Base-by-base conservation (phyloP, 2,113 vertebrate genomes). In the Grallaria varia region DNA sequence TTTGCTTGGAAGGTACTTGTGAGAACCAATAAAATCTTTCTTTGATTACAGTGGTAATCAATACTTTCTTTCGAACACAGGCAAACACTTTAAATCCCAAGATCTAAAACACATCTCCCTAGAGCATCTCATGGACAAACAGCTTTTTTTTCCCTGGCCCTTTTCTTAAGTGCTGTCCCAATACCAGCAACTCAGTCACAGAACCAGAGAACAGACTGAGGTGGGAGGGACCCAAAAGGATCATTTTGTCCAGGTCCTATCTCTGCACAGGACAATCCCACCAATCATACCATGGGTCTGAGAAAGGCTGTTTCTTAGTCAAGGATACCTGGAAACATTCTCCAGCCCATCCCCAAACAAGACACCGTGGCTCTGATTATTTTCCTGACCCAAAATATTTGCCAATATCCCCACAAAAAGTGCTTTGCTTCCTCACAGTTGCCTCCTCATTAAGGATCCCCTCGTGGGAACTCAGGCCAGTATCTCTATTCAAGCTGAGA, bases 1-100 rank as follows among this genome's bases (percentile, higher is more conserved):
- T 67, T 75, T 81, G 89, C 68, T 47, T 76, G 59, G 44, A n/a
- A 88, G 84, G 52, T 11, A 68, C 60, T 89, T 84, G 84, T 89
- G 84, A 89, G 87, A 95, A 92, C 84, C 71, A 8, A 87, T 91
- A 95, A 84, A 91, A 91, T 68, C 87, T 59, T 78, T 95, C 52
- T 82, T 87, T 87, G 71, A 91, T 84, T 94, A 82, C 9, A 82
- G 24, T 12, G 25, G 47, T 56, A 82, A 87, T 95, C 87, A 87
- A 96, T 96, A 82, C 12, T 87, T 82, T 4, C 24, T 82, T 91
- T 89, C 3, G 0, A 93, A 72, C 24, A 17, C 45, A 89, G 62
- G 39, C 71, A 92, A 92, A 62, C 20, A 67, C 81, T 68, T 73
- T 88, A 86, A 92, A 93, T 30, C 33, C 68, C 39, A 66, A 93